Conservation (phyloP, 2,113 vertebrate genomes). For the Girardinichthys multiradiatus region DNA sequence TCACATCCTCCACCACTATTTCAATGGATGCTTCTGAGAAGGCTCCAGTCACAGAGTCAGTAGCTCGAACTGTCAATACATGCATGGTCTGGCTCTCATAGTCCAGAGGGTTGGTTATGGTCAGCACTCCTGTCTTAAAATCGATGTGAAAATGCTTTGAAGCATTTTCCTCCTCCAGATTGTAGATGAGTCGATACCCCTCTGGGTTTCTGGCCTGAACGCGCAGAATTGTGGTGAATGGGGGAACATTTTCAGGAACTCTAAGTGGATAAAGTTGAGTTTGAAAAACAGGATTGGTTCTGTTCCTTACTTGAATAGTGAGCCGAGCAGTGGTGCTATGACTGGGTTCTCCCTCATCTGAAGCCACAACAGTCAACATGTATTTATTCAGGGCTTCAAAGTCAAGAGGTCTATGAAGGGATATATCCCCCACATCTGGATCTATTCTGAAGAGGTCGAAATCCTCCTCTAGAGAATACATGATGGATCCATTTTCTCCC, state of each 20-base stretch:
- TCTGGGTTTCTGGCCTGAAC: slow-evolving; percentile 95
- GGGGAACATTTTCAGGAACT: slow-evolving; percentile 91
- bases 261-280: slow-evolving; percentile 89
- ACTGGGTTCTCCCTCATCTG: slow-evolving; percentile 86
- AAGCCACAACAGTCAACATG: slow-evolving; percentile 84
- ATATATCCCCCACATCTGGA: slow-evolving; percentile 90
- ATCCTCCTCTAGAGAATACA: slow-evolving; percentile 88
- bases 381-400: slow-evolving; percentile 93
- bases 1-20: slow-evolving; percentile 92
- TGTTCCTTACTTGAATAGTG: slow-evolving; percentile 90
- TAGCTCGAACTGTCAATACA: slow-evolving; percentile 87
- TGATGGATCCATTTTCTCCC: slow-evolving; percentile 85
- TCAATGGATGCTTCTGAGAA: slow-evolving; percentile 92
- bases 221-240: slow-evolving; percentile 91
- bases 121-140: slow-evolving; percentile 93
- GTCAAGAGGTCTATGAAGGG: slow-evolving; percentile 90
- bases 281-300: slow-evolving; percentile 93
- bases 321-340: slow-evolving; percentile 82
- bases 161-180: slow-evolving; percentile 88
- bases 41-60: slow-evolving; percentile 90
- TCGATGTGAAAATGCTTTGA: slow-evolving; percentile 88
- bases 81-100: slow-evolving; percentile 87
- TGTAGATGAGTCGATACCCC: slow-evolving; percentile 94
- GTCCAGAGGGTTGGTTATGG: slow-evolving; percentile 89
- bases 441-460: slow-evolving; percentile 92